phyloP scores from a whole-genome alignment of 2,113 vertebrate species.

The mouse (Mus musculus) region GRCm39 chr3:52937001-52937500 shows the following conservation, averaged over 20 bases:
- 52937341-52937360: not conserved
- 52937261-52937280: not conserved
- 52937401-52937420: not conserved
- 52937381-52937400: not conserved
- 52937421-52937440: not conserved
- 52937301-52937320: not conserved
- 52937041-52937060: not conserved
- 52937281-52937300: not conserved
- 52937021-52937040: not conserved
- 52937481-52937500: no score
- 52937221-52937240: not conserved
- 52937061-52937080: not conserved
- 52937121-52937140: not conserved
- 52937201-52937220: not conserved
- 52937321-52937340: not conserved
- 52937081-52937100: not conserved
- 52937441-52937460: not conserved
- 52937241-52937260: not conserved
- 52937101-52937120: not conserved
- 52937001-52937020: not conserved
- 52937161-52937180: not conserved
- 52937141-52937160: not conserved
- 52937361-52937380: not conserved
- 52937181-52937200: not conserved
- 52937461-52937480: no score